A percentile compares a stretch with the other conserved stretches of the same genome.
Evolutionary conservation across 2,888 invertebrate species (phyloP).

Genomic region (Mesoligia furuncula): DNA sequence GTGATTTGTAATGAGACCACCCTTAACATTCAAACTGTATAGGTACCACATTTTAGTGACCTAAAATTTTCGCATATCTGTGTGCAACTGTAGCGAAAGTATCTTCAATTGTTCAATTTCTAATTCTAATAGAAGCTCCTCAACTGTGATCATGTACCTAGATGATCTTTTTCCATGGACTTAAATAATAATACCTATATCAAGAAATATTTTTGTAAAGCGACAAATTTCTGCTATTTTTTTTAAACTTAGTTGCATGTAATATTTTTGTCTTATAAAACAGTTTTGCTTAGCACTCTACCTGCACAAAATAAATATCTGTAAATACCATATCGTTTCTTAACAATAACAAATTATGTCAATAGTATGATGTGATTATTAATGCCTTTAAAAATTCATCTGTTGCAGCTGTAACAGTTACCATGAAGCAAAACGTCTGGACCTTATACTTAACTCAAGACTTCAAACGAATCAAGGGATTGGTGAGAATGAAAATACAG

Average conservation of each 20-base stretch:
- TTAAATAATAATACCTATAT: neutral
- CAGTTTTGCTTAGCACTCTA: constrained; percentile 39
- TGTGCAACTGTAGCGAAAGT: constrained; percentile 1
- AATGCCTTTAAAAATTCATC: constrained; percentile 52
- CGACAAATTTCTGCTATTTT: constrained; percentile 17
- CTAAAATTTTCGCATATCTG: neutral
- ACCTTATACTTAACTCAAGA: constrained; percentile 77
- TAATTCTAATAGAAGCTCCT: neutral
- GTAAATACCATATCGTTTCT: constrained; percentile 51
- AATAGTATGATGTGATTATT: constrained; percentile 16
- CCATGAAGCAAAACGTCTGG: constrained; percentile 70
- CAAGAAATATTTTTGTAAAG: constrained; percentile 9
- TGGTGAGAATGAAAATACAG: constrained; percentile 54
- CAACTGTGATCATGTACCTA: neutral
- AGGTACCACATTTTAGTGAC: constrained; percentile 1
- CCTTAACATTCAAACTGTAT: neutral
- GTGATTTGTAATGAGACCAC: neutral
- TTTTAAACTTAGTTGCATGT: constrained; percentile 50
- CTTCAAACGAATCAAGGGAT: constrained; percentile 65
- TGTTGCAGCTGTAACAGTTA: constrained; percentile 75
- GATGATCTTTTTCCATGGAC: neutral
- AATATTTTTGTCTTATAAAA: constrained; percentile 15
- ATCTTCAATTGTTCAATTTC: neutral
- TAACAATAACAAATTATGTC: constrained; percentile 29
- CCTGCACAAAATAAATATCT: constrained; percentile 29